Conservation (phyloP, 2,888 invertebrate genomes). For the Oithona nana region DNA sequence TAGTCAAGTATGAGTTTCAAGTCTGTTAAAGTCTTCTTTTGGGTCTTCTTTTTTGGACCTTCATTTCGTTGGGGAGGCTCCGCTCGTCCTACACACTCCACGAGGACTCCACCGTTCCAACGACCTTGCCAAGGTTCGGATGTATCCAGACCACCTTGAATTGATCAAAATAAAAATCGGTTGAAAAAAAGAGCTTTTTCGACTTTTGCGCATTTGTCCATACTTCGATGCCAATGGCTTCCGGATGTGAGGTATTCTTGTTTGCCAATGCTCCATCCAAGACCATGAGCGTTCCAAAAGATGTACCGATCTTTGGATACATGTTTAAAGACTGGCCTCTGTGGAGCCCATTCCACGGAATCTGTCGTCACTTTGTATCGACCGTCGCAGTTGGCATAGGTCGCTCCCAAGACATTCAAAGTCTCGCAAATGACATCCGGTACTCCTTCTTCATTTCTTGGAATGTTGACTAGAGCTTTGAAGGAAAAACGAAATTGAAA, state of each 20-base stretch:
- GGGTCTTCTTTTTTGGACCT: too few species aligned
- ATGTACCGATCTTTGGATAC: constrained; percentile 13
- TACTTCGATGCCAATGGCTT: constrained; percentile 18
- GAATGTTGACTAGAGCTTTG: not conserved
- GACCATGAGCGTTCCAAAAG: constrained; percentile 16
- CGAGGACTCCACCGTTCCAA: constrained; percentile 14
- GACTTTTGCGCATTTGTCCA: too few species aligned
- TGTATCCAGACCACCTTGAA: constrained; percentile 16
- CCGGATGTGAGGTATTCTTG: constrained; percentile 16
- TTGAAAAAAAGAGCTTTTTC: too few species aligned
- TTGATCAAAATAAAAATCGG: not conserved
- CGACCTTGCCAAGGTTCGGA: constrained; percentile 15
- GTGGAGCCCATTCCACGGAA: constrained; percentile 11
- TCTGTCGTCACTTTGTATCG: constrained; percentile 9
- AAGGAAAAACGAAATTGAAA: too few species aligned
- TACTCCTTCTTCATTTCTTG: not conserved
- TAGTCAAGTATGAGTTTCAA: too few species aligned
- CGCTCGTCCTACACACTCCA: constrained; percentile 14
- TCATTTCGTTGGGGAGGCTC: not conserved
- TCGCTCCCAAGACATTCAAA: constrained; percentile 12
- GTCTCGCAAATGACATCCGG: constrained; percentile 9
- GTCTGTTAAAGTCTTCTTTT: too few species aligned
- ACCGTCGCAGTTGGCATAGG: constrained; percentile 14
- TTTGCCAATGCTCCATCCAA: constrained; percentile 17
- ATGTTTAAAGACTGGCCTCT: constrained; percentile 13